Percentiles rank a stretch among this genome's conserved stretches.
Conservation (phyloP, 2,888 invertebrate species). For the Halictus quadricinctus region DNA sequence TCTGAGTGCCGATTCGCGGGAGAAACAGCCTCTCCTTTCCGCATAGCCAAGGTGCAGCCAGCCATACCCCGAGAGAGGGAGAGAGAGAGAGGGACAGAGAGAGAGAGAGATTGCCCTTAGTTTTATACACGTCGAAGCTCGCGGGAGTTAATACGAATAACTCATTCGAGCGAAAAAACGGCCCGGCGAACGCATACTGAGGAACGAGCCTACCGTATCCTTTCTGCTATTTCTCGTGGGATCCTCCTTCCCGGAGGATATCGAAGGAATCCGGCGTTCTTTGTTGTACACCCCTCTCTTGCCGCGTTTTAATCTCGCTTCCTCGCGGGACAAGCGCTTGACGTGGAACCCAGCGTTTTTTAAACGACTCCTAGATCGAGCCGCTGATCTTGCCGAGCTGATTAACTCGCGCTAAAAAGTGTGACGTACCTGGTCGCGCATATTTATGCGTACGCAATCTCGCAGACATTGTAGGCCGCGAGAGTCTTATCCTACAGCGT, state of each 20-base stretch:
- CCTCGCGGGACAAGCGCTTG: neutral
- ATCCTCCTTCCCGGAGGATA: constrained; percentile 17
- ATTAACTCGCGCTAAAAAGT: neutral
- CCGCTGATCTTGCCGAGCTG: neutral
- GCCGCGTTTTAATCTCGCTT: neutral
- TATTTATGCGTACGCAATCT: neutral
- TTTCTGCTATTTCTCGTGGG: constrained; percentile 35
- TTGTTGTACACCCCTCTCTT: neutral
- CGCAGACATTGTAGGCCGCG: neutral
- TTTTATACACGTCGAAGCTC: constrained; percentile 73
- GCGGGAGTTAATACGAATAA: constrained; percentile 77
- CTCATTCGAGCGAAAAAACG: constrained; percentile 69
- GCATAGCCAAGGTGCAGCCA: constrained; percentile 82
- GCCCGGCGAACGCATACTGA: constrained; percentile 67
- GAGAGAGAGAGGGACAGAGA: too few relatives aligned
- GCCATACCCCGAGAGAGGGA: constrained; percentile 73
- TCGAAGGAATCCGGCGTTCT: constrained; percentile 7
- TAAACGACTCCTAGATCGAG: constrained; percentile 1
- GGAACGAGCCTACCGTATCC: constrained; percentile 74
- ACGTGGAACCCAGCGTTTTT: constrained; percentile 6
- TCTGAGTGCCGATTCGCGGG: constrained; percentile 57
- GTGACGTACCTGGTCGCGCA: neutral
- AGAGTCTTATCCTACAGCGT: neutral
- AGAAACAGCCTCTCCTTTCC: constrained; percentile 81
- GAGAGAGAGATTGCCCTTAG: constrained; percentile 50